Base-by-base conservation (phyloP, 2,113 vertebrate species). In the Callocephalon fimbriatum region DNA sequence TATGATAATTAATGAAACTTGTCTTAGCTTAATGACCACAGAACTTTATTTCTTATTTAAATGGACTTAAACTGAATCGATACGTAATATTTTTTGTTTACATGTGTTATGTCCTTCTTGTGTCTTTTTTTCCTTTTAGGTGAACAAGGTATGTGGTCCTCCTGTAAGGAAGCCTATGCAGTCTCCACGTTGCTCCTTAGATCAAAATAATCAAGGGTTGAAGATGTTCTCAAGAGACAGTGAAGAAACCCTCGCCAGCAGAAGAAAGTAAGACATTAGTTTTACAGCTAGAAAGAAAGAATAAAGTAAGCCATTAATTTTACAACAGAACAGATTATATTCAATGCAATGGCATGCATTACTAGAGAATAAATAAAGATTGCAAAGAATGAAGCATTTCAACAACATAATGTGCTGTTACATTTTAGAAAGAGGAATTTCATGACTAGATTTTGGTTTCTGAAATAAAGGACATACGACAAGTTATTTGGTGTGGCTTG, bases 231-330 rank as follows among this genome's bases (percentile, higher is more conserved):
- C 91, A 63, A 98, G 96, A 96, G 95, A 90, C 20, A 78, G 70
- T 15, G 98, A 98, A 91, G 98, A 98, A 92, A 97, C 97, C 2
- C 97, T 99, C 3, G 11, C 97, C 95, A 97, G 56, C 97, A 98
- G 97, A 97, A 98, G 98, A 98, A 99, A 98, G 99, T 99, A 98
- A 98, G 98, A 93, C 79, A 97, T 97, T 98, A 96, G 76, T 98
- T 98, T 98, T 97, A 97, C 95, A 98, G 53, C 78, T 96, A 98
- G 97, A 98, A 96, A 98, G 91, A 97, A 88, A 95, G 79, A 89
- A 94, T 93, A 93, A 98, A 98, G 96, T 95, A 97, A 98, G 92
- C 96, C 76, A 94, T 87, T 97, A 72, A 96, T 97, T 98, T 97
- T 97, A 78, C 94, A 96, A 76, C 54, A 97, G 96, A 93, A 88